phyloP scores from a whole-genome alignment of 2,797 vertebrate species.

The Rhincodon typus region DNA sequence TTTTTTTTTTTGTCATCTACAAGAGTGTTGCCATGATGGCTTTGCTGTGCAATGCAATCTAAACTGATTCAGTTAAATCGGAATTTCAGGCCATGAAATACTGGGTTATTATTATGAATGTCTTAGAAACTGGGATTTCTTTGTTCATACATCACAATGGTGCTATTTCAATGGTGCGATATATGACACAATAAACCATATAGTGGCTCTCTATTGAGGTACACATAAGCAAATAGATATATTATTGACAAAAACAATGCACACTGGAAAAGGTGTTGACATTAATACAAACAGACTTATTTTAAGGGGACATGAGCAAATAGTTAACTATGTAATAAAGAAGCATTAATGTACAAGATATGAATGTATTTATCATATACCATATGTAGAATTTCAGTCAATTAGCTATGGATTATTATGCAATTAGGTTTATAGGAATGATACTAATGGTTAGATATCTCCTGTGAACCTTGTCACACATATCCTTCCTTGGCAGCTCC shows the following conservation, averaged over 20 bases:
- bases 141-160: background rate
- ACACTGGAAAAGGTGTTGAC: constrained; percentile 13
- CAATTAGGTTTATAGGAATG: constrained; percentile 15
- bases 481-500: background rate
- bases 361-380: constrained; percentile 32
- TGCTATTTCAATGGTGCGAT: constrained; percentile 5
- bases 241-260: background rate
- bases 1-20: background rate
- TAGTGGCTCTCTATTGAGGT: background rate
- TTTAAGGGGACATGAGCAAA: constrained; percentile 22
- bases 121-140: background rate
- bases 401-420: constrained; percentile 2
- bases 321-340: constrained; percentile 32
- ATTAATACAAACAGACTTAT: constrained; percentile 20
- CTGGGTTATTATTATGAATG: background rate
- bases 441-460: background rate
- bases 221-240: background rate
- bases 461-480: background rate
- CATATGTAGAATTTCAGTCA: constrained; percentile 8
- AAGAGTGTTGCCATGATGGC: background rate
- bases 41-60: background rate
- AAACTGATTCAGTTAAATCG: background rate
- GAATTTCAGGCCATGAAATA: background rate
- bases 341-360: constrained; percentile 22
- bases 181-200: background rate